Evolutionary conservation across 2,888 invertebrate species (phyloP), one percentile per base, ranked within the genome.

Genomic region (Pandemis heparana): DNA sequence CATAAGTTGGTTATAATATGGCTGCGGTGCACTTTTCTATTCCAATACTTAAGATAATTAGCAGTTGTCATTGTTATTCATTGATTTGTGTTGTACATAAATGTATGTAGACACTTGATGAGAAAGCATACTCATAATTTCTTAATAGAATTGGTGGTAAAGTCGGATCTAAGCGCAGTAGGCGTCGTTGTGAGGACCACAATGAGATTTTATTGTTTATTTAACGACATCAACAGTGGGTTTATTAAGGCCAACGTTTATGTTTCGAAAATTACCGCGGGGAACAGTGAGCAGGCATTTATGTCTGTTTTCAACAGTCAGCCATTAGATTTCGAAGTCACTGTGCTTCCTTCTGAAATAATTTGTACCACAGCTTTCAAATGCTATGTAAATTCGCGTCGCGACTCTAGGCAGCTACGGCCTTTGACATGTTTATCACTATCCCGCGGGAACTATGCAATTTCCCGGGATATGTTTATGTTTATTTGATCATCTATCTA

Each of bases 151-250:
- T 12, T 38, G 51, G 39, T 56, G 14, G 8, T 66, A 41, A 66
- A 41, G n/a, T 41, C 16, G 41, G 41, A 41, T 56, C 48, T 60
- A 60, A 46, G 16, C 14, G 38, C 56, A 48, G 48, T 38, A 38
- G 38, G 43, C 62, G 8, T 43, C 48, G 16, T 59, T 48, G 59
- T 71, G 59, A 71, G 51, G 48, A 51, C 64, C 63, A 61, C 59
- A 71, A 65, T 65, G 46, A 64, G 65, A 59, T 59, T 86, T 87
- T 84, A 88, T 84, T 81, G 84, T 82, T 79, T 76, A 75, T 84
- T 85, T 86, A 83, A 87, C 82, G 83, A 83, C 82, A 76, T 78
- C 76, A 70, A 81, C 81, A 80, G 80, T 77, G 73, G 77, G 77
- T 77, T 84, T 85, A 85, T 85, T 78, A 78, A 79, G 77, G 74